Conservation (phyloP, 2,888 invertebrate genomes). For the Diplazon laetatorius region DNA sequence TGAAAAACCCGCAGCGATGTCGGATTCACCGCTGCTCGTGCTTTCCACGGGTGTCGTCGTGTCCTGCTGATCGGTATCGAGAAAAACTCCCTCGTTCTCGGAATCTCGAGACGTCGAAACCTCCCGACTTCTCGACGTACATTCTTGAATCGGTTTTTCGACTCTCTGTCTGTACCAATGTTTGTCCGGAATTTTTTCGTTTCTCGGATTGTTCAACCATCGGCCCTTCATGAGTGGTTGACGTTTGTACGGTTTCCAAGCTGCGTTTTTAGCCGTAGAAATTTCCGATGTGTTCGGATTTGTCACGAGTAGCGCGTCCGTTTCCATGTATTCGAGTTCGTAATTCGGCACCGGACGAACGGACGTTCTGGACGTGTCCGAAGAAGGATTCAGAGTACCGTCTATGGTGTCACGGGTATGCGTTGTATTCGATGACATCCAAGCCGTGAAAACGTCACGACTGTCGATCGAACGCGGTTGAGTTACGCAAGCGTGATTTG, state of each 20-base stretch:
- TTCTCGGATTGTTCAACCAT: constrained; percentile 47
- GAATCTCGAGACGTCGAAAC: constrained; percentile 51
- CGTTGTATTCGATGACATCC: background rate
- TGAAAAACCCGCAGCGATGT: constrained; percentile 22
- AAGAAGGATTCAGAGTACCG: too few species aligned
- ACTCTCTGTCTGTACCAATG: constrained; percentile 54
- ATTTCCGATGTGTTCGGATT: constrained; percentile 38
- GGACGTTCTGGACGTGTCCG: constrained; percentile 20
- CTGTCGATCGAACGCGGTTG: background rate
- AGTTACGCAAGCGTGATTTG: constrained; percentile 34
- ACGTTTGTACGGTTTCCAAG: constrained; percentile 55
- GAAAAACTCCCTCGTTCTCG: constrained; percentile 66
- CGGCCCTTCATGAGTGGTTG: constrained; percentile 46
- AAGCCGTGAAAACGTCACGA: constrained; percentile 28
- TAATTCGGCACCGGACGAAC: constrained; percentile 47
- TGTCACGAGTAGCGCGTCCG: constrained; percentile 65
- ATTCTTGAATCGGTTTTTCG: constrained; percentile 49
- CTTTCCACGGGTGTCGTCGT: constrained; percentile 31
- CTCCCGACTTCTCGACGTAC: constrained; percentile 34
- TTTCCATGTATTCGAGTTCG: constrained; percentile 68
- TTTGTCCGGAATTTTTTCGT: constrained; percentile 47
- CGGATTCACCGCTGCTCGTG: constrained; percentile 38
- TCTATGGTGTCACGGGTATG: constrained; percentile 26
- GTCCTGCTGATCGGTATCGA: constrained; percentile 63
- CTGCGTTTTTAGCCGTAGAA: constrained; percentile 36